Percentiles rank a stretch among this genome's conserved stretches.
These are phyloP conservation scores for Carduelis carduelis DNA, from an alignment of 2,797 vertebrate species.

Conservation along the genomic window DNA sequence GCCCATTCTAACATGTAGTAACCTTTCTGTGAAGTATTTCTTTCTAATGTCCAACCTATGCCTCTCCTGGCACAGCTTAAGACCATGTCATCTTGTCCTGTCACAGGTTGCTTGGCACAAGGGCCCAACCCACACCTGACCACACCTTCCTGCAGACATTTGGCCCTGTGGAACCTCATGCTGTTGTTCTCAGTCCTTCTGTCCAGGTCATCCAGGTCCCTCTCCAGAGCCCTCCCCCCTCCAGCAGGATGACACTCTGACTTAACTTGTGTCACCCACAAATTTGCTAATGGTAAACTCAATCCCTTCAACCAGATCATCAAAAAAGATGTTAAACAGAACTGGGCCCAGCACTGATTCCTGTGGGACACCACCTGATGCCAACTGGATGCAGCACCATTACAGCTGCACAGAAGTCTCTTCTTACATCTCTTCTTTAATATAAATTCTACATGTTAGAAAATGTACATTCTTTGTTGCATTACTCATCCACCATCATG, in stretches of 20 bases:
- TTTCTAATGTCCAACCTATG: neutral
- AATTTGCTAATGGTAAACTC: neutral
- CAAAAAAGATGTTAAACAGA: neutral
- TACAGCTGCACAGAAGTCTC: neutral
- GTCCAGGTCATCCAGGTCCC: neutral
- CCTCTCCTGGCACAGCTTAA: neutral
- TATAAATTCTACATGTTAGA: neutral
- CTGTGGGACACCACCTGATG: neutral
- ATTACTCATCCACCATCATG: neutral
- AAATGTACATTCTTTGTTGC: neutral
- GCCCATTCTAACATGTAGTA: too few species aligned
- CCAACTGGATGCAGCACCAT: neutral
- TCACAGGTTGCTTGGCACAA: neutral
- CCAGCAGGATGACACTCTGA: rapidly evolving
- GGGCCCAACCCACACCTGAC: too few species aligned
- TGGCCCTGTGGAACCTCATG: neutral
- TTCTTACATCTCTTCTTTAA: neutral
- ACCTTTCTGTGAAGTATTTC: neutral
- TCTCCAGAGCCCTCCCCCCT: neutral
- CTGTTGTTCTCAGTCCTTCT: neutral
- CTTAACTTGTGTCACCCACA: neutral
- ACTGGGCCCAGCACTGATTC: neutral
- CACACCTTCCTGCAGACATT: neutral
- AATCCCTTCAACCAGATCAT: neutral
- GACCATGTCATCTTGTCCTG: neutral